Evolutionary conservation across 2,113 vertebrate species (phyloP).

Genomic region (Beaufortia kweichowensis): DNA sequence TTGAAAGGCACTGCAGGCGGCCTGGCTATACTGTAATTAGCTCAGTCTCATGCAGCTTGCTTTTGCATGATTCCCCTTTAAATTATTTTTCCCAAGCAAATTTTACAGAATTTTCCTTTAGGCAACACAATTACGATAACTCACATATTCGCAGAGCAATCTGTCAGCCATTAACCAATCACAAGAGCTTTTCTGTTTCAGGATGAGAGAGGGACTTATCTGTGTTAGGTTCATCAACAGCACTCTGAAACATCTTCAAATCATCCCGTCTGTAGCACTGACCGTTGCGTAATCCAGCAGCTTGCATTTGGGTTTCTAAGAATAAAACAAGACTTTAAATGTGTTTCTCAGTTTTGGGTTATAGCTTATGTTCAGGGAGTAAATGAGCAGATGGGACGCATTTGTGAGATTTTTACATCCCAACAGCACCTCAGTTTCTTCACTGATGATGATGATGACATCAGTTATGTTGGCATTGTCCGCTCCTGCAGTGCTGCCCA

Average conservation of each 20-base stretch:
- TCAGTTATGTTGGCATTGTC: too few relatives aligned
- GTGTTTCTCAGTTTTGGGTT: too few relatives aligned
- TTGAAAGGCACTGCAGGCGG: conserved; percentile 62
- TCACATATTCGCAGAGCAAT: conserved; percentile 40
- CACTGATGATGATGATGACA: too few relatives aligned
- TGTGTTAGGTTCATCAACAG: conserved; percentile 13
- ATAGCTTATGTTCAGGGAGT: too few relatives aligned
- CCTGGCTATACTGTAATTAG: conserved; percentile 64
- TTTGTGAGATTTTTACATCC: too few relatives aligned
- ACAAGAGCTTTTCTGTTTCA: conserved; percentile 43
- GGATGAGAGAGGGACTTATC: background rate
- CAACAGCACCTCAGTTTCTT: too few relatives aligned
- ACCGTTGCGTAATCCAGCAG: background rate
- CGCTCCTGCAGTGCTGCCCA: too few relatives aligned
- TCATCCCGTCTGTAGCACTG: conserved; percentile 3
- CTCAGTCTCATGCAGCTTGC: conserved; percentile 54
- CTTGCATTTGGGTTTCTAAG: too few relatives aligned
- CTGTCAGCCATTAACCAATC: conserved; percentile 50
- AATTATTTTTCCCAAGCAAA: conserved; percentile 16
- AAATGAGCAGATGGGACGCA: too few relatives aligned
- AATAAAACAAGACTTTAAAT: too few relatives aligned
- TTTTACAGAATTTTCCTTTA: conserved; percentile 37
- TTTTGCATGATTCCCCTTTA: conserved; percentile 16
- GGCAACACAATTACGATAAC: conserved; percentile 25
- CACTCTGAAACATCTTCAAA: conserved; percentile 6